A percentile compares a stretch with the other conserved stretches of the same genome.
phyloP scores from a whole-genome alignment of 2,113 vertebrate genomes.

The Malurus elegans region DNA sequence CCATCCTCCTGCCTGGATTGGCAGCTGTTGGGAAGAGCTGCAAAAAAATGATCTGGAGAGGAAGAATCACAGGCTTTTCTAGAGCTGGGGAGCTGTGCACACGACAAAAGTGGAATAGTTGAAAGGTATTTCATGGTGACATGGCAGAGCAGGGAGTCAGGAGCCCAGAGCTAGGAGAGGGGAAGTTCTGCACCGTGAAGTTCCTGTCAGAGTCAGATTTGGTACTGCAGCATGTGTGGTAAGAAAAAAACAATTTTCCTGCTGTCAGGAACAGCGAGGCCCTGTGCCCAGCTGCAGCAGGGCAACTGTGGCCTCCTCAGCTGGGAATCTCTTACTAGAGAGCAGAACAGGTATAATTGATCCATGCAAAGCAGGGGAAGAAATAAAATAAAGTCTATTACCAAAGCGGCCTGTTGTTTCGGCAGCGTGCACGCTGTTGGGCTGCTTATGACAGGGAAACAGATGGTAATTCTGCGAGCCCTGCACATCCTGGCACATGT shows the following conservation, averaged over 20 bases:
- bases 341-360: slow-evolving; percentile 4
- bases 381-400: slow-evolving; percentile 28
- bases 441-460: slow-evolving; percentile 55
- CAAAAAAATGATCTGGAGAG: neutral
- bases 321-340: neutral
- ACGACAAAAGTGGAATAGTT: neutral
- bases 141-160: neutral
- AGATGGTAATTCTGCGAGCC: slow-evolving; percentile 61
- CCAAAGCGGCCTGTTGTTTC: neutral
- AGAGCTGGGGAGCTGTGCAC: neutral
- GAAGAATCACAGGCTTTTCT: neutral
- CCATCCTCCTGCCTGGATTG: neutral
- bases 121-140: neutral
- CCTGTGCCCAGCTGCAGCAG: neutral
- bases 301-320: neutral
- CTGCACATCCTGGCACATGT: slow-evolving; percentile 35
- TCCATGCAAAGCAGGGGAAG: neutral
- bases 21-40: neutral
- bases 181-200: neutral
- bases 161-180: neutral
- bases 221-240: neutral
- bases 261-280: neutral
- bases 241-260: neutral
- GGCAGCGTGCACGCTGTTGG: neutral
- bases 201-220: neutral